These are phyloP conservation scores for Acanthosepion lycidas DNA, from an alignment of 2,888 invertebrate genomes.

Conservation along the genomic window DNA sequence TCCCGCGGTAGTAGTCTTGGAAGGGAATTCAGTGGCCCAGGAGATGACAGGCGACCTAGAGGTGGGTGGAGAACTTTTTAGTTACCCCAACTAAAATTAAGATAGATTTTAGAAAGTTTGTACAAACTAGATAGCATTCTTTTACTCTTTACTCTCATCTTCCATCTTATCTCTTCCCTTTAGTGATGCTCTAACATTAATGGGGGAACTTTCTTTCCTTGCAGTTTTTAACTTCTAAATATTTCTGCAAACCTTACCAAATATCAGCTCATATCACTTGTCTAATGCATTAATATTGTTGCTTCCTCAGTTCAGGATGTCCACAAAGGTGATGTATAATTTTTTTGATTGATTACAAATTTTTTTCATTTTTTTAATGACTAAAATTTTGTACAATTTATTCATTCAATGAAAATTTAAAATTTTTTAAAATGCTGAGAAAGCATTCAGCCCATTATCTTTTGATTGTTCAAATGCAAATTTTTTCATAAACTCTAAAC, in stretches of 20 bases:
- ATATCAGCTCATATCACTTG: neutral
- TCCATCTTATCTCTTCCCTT: neutral
- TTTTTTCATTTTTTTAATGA: neutral
- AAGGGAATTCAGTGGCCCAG: conserved; percentile 40
- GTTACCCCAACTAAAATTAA: conserved; percentile 34
- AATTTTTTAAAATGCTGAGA: neutral
- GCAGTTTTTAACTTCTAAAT: neutral
- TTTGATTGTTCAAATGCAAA: conserved; percentile 21
- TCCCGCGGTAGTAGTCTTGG: conserved; percentile 39
- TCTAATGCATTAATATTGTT: neutral
- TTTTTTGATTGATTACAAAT: neutral
- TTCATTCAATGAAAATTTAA: neutral
- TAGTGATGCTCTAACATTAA: neutral
- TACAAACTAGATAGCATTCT: neutral
- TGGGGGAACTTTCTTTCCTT: too few relatives aligned
- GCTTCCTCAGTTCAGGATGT: neutral
- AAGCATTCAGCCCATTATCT: neutral
- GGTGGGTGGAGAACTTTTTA: conserved; percentile 46
- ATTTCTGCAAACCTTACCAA: neutral
- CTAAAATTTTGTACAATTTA: neutral
- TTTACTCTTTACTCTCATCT: neutral
- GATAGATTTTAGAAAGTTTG: neutral
- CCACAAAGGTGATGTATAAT: neutral
- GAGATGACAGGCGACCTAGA: conserved; percentile 43
- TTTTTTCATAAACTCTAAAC: neutral